Evolutionary conservation across 2,797 vertebrate genomes (phyloP).

Genomic region (Perodicticus potto): DNA sequence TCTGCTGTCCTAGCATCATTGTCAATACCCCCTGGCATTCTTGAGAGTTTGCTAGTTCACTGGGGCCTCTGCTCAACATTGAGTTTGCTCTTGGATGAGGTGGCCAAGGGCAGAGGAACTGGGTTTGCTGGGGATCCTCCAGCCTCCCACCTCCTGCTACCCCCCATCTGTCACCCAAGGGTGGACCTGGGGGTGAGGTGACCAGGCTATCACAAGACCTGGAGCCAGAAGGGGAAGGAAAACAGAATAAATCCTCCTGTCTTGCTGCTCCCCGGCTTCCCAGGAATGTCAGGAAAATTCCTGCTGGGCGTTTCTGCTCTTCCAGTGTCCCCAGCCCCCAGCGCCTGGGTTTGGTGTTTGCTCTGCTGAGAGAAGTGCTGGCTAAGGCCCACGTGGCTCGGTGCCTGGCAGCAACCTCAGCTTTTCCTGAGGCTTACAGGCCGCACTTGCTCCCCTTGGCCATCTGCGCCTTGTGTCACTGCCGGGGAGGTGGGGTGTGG

Average conservation of each 20-base stretch:
- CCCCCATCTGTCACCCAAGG: background rate
- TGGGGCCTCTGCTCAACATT: background rate
- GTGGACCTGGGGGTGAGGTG: background rate
- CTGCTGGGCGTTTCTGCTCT: background rate
- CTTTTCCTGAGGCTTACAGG: conserved; percentile 75
- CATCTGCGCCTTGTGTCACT: rapidly evolving
- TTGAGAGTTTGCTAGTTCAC: background rate
- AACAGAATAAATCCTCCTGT: background rate
- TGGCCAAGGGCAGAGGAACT: background rate
- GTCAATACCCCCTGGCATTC: background rate
- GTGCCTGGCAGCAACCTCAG: conserved; percentile 79
- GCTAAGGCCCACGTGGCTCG: conserved; percentile 42
- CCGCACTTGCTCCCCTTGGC: conserved; percentile 55
- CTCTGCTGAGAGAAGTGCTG: conserved; percentile 63
- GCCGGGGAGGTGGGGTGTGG: background rate
- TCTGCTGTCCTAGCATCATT: background rate
- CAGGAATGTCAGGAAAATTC: background rate
- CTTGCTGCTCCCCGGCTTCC: background rate
- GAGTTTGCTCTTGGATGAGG: background rate
- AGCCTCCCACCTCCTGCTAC: background rate
- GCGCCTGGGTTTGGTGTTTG: conserved; percentile 31
- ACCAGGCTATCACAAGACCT: background rate
- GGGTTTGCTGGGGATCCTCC: background rate
- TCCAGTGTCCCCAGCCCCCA: background rate
- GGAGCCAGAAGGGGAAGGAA: background rate